phyloP scores from a whole-genome alignment of 2,113 vertebrate genomes.

The Formicarius rufipectus region DNA sequence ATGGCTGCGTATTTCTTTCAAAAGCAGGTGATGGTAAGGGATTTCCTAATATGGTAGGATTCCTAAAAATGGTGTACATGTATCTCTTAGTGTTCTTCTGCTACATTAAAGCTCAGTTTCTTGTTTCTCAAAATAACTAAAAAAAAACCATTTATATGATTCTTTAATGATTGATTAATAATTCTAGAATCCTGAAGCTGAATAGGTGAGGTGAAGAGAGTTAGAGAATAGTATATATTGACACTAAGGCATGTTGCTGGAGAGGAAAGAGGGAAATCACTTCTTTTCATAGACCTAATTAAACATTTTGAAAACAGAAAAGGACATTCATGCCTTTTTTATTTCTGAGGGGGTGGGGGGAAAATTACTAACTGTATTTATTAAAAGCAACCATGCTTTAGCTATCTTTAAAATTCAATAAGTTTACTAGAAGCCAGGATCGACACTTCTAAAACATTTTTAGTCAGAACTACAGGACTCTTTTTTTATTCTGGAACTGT shows the following conservation, averaged over 20 bases:
- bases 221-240: background rate
- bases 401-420: background rate
- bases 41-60: background rate
- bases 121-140: background rate
- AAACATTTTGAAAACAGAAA: background rate
- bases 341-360: background rate
- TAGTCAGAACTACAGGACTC: background rate
- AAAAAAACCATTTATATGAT: background rate
- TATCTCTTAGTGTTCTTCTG: background rate
- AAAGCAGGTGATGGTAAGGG: constrained; percentile 77
- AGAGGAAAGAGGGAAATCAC: background rate
- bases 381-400: background rate
- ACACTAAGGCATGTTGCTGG: background rate
- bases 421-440: background rate
- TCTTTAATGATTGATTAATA: background rate
- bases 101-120: background rate
- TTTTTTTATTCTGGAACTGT: background rate
- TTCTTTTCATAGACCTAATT: background rate
- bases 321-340: background rate
- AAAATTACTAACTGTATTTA: background rate
- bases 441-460: background rate
- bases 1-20: constrained; percentile 81
- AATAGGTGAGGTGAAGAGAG: background rate
- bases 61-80: background rate
- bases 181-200: background rate